Percentiles rank a stretch among this genome's conserved stretches.
phyloP scores from a whole-genome alignment of 2,888 invertebrate species.

The Caenorhabditis sp. region DNA sequence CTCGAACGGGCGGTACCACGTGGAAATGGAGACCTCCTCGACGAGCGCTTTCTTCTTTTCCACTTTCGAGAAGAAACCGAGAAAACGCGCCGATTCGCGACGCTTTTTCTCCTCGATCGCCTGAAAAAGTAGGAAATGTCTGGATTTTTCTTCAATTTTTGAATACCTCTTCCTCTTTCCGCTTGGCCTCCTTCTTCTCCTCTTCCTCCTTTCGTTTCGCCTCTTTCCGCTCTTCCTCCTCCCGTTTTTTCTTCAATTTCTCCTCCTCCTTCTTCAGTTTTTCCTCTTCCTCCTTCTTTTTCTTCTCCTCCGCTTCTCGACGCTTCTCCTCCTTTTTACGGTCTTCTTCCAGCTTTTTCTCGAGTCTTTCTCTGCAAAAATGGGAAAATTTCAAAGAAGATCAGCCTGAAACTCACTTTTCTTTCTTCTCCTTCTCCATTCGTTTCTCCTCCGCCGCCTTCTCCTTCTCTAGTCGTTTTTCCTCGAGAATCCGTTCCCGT shows the following conservation, averaged over 20 bases:
- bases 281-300: constrained; percentile 58
- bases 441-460: constrained; percentile 61
- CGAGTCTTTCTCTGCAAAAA: constrained; percentile 49
- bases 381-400: not conserved
- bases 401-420: constrained; percentile 30
- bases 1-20: constrained; percentile 59
- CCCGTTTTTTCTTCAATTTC: constrained; percentile 50
- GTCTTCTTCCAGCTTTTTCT: constrained; percentile 59
- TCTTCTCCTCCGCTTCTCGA: constrained; percentile 50
- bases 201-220: constrained; percentile 55
- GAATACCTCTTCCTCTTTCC: constrained; percentile 62
- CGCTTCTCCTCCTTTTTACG: constrained; percentile 56
- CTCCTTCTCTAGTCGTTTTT: constrained; percentile 61
- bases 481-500: constrained; percentile 45
- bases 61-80: constrained; percentile 68
- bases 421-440: constrained; percentile 65
- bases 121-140: too few species aligned
- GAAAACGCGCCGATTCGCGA: constrained; percentile 62
- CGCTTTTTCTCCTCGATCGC: constrained; percentile 65
- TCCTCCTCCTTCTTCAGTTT: constrained; percentile 59
- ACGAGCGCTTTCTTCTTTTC: constrained; percentile 54
- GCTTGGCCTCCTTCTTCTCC: constrained; percentile 55
- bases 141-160: constrained; percentile 1
- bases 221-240: constrained; percentile 48
- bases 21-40: not conserved